Evolutionary conservation across 2,888 invertebrate genomes (phyloP).

Genomic region (Nemurella pictetii): DNA sequence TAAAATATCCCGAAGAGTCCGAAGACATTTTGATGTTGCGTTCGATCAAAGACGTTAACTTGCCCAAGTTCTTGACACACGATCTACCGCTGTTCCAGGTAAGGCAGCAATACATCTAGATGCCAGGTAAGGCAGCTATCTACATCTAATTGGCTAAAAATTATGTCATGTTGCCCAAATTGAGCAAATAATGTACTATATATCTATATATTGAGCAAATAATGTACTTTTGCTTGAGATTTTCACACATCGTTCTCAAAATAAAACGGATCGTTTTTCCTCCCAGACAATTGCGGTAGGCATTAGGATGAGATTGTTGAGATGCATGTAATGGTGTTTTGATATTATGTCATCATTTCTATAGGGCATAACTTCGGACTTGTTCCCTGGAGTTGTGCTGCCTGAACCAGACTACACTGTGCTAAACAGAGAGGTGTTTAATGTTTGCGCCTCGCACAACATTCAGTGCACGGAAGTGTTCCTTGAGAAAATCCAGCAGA

Average conservation of each 20-base stretch:
- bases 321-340: no score
- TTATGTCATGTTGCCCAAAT: no score
- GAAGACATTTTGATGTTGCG: constrained; percentile 86
- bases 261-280: no score
- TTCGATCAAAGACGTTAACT: constrained; percentile 91
- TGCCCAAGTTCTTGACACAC: constrained; percentile 89
- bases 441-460: constrained; percentile 71
- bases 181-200: no score
- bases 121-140: no score
- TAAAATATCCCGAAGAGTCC: constrained; percentile 83
- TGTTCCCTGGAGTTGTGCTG: constrained; percentile 84
- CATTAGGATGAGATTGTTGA: no score
- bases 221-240: no score
- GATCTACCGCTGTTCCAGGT: constrained; percentile 86
- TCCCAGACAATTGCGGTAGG: no score
- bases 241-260: no score
- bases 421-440: constrained; percentile 65
- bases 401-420: constrained; percentile 78
- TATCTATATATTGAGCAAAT: no score
- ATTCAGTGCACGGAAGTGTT: constrained; percentile 84
- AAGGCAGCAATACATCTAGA: constrained; percentile 43
- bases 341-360: no score
- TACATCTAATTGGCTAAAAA: no score
- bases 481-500: constrained; percentile 84
- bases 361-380: constrained; percentile 87